A percentile compares a stretch with the other conserved stretches of the same genome.
These are phyloP conservation scores for Amia ocellicauda DNA, from an alignment of 2,113 vertebrate genomes.

Conservation along the genomic window DNA sequence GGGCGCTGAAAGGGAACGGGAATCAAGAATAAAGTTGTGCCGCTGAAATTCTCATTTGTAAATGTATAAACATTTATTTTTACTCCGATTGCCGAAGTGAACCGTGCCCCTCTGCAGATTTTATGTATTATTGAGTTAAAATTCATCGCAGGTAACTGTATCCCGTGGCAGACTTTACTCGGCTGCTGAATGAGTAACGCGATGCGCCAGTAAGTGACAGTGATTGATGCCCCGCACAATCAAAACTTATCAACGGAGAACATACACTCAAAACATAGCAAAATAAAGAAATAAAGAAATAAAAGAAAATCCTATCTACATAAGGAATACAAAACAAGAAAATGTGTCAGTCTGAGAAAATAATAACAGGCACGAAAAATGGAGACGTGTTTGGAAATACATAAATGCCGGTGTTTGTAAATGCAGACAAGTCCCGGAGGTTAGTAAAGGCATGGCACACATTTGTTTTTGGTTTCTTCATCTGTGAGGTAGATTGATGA, in stretches of 20 bases:
- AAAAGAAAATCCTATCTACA: slow-evolving; percentile 41
- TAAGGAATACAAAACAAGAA: slow-evolving; percentile 52
- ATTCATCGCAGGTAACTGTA: slow-evolving; percentile 45
- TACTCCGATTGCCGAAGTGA: slow-evolving; percentile 43
- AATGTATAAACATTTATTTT: slow-evolving; percentile 55
- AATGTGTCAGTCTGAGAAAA: background rate
- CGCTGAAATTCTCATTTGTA: slow-evolving; percentile 57
- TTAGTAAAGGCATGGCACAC: too few species aligned
- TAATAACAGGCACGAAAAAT: too few species aligned
- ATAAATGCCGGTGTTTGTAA: too few species aligned
- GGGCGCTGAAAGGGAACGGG: slow-evolving; percentile 41
- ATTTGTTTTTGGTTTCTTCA: too few species aligned
- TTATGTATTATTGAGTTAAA: slow-evolving; percentile 55
- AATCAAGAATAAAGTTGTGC: slow-evolving; percentile 53
- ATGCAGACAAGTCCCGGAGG: too few species aligned
- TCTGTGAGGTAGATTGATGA: too few species aligned
- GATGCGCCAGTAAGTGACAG: slow-evolving; percentile 60
- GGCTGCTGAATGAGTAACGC: slow-evolving; percentile 48
- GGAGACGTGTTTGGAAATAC: too few species aligned
- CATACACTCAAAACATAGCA: slow-evolving; percentile 44
- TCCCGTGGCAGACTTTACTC: slow-evolving; percentile 17
- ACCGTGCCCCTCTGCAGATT: slow-evolving; percentile 38
- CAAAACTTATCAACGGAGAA: slow-evolving; percentile 46
- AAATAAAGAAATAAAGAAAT: slow-evolving; percentile 54
- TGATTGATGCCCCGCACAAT: slow-evolving; percentile 73